These are phyloP conservation scores for Phortica okadai DNA, from an alignment of 2,888 invertebrate species.

Conservation along the genomic window DNA sequence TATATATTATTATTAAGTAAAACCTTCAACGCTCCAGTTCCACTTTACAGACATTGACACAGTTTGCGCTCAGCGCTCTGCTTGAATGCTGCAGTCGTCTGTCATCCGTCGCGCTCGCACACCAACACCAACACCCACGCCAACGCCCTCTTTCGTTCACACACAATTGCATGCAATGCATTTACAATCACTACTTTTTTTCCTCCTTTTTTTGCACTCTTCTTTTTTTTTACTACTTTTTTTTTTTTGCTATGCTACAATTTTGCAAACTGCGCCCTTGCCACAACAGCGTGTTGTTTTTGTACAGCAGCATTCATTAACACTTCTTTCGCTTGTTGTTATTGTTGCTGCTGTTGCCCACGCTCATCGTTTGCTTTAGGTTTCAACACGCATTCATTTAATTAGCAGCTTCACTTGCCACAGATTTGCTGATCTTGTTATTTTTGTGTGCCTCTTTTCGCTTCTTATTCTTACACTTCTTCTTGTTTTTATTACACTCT, in stretches of 20 bases:
- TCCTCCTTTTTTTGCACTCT: background rate
- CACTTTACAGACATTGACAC: conserved; percentile 73
- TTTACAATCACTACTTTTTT: conserved; percentile 12
- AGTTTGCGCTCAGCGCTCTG: conserved; percentile 47
- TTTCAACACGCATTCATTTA: conserved; percentile 9
- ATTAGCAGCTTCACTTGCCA: background rate
- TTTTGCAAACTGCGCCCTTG: too few relatives aligned
- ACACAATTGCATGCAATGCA: too few relatives aligned
- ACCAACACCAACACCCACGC: conserved; percentile 10
- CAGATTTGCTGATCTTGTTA: background rate
- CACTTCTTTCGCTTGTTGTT: conserved; percentile 9
- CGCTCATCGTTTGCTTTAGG: conserved; percentile 1
- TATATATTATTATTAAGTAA: conserved; percentile 33
- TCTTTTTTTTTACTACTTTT: background rate
- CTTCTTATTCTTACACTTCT: background rate
- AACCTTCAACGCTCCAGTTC: conserved; percentile 63
- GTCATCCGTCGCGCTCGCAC: conserved; percentile 27
- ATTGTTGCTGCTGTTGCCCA: conserved; percentile 32
- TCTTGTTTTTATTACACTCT: background rate
- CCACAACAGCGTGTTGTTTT: background rate
- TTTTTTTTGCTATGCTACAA: background rate
- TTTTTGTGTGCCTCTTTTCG: background rate
- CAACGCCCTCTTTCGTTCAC: conserved; percentile 4
- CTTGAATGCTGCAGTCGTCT: background rate
- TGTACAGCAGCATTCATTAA: background rate